Conservation (phyloP, 2,888 invertebrate genomes). For the Lochmaea crataegi region DNA sequence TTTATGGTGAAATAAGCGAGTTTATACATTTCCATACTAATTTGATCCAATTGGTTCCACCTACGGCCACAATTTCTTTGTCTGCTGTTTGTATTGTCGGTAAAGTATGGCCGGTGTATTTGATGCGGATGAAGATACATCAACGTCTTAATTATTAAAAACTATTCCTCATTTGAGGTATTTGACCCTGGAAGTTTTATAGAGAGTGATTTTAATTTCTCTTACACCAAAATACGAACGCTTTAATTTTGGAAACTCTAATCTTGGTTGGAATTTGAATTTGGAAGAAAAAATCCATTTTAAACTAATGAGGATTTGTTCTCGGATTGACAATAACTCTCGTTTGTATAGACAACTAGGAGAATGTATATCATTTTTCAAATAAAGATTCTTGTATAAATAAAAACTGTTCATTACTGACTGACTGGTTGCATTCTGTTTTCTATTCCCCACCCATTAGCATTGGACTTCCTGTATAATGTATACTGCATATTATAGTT, state of each 20-base stretch:
- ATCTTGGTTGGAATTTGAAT: no score
- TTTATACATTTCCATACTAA: slow-evolving; percentile 29
- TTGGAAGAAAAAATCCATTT: no score
- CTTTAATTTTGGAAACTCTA: no score
- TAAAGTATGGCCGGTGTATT: slow-evolving; percentile 23
- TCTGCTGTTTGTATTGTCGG: slow-evolving; percentile 37
- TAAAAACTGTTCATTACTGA: no score
- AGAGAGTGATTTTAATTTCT: slow-evolving; percentile 3
- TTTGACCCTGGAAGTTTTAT: slow-evolving; percentile 37
- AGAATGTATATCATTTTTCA: no score
- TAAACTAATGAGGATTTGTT: no score
- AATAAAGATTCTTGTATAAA: neutral
- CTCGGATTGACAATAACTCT: no score
- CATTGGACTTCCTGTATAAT: neutral
- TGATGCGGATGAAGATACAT: slow-evolving; percentile 21
- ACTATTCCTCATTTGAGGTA: slow-evolving; percentile 38
- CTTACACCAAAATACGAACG: no score
- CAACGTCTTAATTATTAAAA: slow-evolving; percentile 37
- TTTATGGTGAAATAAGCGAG: slow-evolving; percentile 28
- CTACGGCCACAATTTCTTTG: slow-evolving; percentile 39
- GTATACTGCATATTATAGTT: neutral
- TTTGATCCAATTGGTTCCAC: slow-evolving; percentile 40
- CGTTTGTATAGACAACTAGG: no score
- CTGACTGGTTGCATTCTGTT: neutral
- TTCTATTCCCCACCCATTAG: neutral